Evolutionary conservation across 2,797 vertebrate genomes (phyloP).

Genomic region (Hippoglossus hippoglossus): DNA sequence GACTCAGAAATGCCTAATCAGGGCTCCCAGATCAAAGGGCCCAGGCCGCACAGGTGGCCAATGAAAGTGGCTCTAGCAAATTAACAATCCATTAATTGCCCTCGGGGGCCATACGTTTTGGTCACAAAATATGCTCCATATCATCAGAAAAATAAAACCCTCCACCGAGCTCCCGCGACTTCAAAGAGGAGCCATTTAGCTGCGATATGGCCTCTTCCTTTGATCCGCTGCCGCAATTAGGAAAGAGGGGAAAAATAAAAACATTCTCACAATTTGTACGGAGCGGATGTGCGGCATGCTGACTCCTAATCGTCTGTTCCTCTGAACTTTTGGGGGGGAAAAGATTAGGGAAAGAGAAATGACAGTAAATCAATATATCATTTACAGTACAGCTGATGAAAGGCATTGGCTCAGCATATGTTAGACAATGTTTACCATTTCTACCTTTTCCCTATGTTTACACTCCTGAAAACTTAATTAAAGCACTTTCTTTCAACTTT

Average conservation of each 20-base stretch:
- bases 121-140: conserved; percentile 82
- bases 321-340: conserved; percentile 67
- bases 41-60: conserved; percentile 73
- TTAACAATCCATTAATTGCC: conserved; percentile 84
- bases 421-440: conserved; percentile 62
- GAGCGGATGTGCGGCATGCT: conserved; percentile 67
- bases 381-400: conserved; percentile 72
- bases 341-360: conserved; percentile 62
- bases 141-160: conserved; percentile 82
- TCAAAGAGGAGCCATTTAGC: conserved; percentile 79
- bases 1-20: conserved; percentile 79
- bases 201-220: conserved; percentile 72
- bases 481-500: conserved; percentile 41
- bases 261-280: conserved; percentile 74
- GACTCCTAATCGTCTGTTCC: conserved; percentile 62
- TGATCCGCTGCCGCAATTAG: conserved; percentile 82
- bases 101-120: conserved; percentile 63
- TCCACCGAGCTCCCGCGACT: conserved; percentile 72
- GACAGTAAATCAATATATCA: conserved; percentile 60
- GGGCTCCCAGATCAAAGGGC: conserved; percentile 81
- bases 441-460: conserved; percentile 64
- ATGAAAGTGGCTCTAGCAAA: conserved; percentile 80
- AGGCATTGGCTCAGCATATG: conserved; percentile 58
- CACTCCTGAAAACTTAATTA: conserved; percentile 34
- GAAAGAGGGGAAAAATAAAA: conserved; percentile 79